Evolutionary conservation across 2,797 vertebrate species (phyloP), one percentile per base, ranked within the genome.

Genomic region (Australoheros facetus): DNA sequence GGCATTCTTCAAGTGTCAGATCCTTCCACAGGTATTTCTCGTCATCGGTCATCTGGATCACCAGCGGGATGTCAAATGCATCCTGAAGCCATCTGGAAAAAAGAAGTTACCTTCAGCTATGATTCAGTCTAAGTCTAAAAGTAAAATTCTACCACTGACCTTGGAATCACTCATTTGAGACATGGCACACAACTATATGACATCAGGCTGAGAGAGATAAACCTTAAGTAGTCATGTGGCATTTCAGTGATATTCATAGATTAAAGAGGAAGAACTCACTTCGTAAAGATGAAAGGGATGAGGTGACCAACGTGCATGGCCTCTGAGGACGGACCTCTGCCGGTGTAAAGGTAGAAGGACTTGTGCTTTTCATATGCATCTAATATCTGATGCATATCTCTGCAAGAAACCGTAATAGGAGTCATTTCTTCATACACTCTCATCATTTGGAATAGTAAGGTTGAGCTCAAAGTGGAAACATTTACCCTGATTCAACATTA

Each of bases 1-100:
- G 86, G 23, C 98, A 97, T 30, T 97, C 96, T 34, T 99, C 97
- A 71, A 97, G 39, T 5, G 96, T 95, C 73, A 99, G 93, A 87
- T 99, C 98, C 86, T 99, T 99, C 98, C 98, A 99, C 86, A 99
- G 96, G 84, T 98, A 99, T 80, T 99, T 99, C 92, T 99, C 98
- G 64, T 99, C 98, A n/a, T 99, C 98, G 0, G 98, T 99, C 94
- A 99, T 76, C 92, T 99, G 98, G 88, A 99, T 94, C 82, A 99
- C 97, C 93, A 99, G 89, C 0, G 98, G 98, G 70, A 99, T 96
- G 28, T 97, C 94, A 75, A 99, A 99, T 23, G 97, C 96, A 45
- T 99, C 98, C 93, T 99, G 98, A 66, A 99, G 94, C 98, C 98
- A 99, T 88, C 98, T 99, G 85, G n/a, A 17, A 88, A 30, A 86